Evolutionary conservation across 2,113 vertebrate species (phyloP), one percentile per base, ranked within the genome.

Genomic region (Syngnathus scovelli): DNA sequence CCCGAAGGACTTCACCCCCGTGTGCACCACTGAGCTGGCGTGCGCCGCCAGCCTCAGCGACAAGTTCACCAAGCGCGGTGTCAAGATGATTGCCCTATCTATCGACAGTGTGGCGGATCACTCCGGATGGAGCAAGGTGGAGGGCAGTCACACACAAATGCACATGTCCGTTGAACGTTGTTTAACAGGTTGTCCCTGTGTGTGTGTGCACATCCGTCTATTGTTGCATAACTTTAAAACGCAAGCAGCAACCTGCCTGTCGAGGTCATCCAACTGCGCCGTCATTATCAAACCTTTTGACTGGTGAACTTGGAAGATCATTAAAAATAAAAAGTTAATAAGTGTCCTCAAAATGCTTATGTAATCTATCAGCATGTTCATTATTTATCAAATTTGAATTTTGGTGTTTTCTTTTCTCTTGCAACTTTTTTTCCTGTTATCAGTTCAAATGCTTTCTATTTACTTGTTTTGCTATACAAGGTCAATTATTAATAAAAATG

Each of bases 11-110:
- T 99, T 95, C 72, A 99, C 96, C 0, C 97, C 97, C 0, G 97
- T 99, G 21, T 99, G 97, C 76, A 99, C 97, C 74, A 99, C 96
- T 0, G 97, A 99, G 86, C 92, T 99, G 0, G 96, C 94, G 71
- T 85, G 93, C 44, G 95, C 95, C 0, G 94, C 92, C 0, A 93
- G 83, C 74, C 65, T 98, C 85, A 91, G 90, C 0, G 69, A 89
- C 0, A 92, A 98, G 87, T 99, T 99, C 87, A 86, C 88, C 78
- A 96, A 95, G 72, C 93, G 94, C 46, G 91, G 91, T 0, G 92
- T 99, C 38, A 98, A 98, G 83, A 92, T 99, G 94, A 96, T 99
- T 0, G 97, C 96, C 1, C 87, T 99, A 68, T 98, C 96, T 7
- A 87, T 99, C 6, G 97, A 99, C 90, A 92, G 88, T 0, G 95